A percentile compares a stretch with the other conserved stretches of the same genome.
Conservation (phyloP, 53 echinoderm and acorn worm species). For the Hippasteria phrygiana region DNA sequence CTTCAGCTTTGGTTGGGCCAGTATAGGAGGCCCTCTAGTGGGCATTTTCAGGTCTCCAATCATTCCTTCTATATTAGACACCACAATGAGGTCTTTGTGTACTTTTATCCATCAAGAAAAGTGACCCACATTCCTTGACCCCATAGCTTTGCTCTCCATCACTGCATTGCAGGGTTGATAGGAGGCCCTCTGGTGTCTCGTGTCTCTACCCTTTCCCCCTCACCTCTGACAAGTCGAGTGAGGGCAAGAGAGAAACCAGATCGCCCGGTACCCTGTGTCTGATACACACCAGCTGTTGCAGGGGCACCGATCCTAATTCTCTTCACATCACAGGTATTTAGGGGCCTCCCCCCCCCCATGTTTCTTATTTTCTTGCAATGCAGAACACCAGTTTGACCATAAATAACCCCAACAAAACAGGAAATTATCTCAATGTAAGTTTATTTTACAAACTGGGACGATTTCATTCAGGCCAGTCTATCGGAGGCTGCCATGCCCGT, state of each 20-base stretch:
- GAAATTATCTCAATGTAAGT: constrained; percentile 62
- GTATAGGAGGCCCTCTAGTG: too few relatives aligned
- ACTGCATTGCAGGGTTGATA: background rate
- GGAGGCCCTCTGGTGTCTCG: constrained; percentile 33
- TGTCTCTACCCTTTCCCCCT: background rate
- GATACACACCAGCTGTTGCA: constrained; percentile 35
- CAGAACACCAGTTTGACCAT: constrained; percentile 35
- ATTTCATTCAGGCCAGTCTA: constrained; percentile 1
- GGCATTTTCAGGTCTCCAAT: too few relatives aligned
- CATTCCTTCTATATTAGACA: too few relatives aligned
- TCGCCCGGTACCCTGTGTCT: constrained; percentile 7
- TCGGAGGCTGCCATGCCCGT: background rate
- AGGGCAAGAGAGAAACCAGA: constrained; percentile 19
- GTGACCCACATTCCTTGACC: background rate
- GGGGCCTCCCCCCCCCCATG: constrained; percentile 1
- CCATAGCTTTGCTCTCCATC: background rate
- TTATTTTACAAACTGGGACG: constrained; percentile 32
- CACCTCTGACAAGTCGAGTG: constrained; percentile 7
- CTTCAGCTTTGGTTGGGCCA: too few relatives aligned
- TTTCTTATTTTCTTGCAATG: constrained; percentile 23
- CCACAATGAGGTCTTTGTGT: too few relatives aligned
- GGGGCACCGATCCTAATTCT: constrained; percentile 30
- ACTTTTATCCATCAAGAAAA: background rate
- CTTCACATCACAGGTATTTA: constrained; percentile 30
- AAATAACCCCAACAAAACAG: constrained; percentile 63